phyloP scores from a whole-genome alignment of 2,113 vertebrate genomes.

The Cariama cristata region DNA sequence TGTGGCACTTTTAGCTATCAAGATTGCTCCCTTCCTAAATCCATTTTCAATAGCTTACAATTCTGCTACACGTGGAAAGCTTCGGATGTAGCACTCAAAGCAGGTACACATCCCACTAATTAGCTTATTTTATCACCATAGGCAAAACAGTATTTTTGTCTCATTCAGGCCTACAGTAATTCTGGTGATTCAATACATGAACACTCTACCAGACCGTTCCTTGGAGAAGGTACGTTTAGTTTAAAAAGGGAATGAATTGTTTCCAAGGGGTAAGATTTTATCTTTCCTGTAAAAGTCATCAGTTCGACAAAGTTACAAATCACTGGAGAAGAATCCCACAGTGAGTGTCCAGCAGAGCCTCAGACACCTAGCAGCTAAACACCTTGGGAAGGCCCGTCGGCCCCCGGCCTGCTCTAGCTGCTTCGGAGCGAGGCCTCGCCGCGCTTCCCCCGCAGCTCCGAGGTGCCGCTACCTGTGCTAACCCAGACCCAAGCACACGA shows the following conservation, averaged over 20 bases:
- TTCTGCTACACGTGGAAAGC: background rate
- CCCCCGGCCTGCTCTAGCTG: background rate
- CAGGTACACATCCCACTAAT: background rate
- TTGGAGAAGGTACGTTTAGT: background rate
- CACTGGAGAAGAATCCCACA: background rate
- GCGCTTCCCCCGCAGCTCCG: background rate
- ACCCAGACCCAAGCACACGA: fast-evolving
- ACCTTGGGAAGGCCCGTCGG: background rate
- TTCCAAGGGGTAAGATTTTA: conserved; percentile 32
- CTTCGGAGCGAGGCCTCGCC: background rate
- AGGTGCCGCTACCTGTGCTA: fast-evolving
- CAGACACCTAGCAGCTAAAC: background rate
- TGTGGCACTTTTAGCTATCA: background rate
- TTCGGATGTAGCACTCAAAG: background rate
- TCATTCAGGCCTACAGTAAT: background rate
- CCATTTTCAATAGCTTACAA: background rate
- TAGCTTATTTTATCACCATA: background rate
- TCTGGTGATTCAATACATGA: background rate
- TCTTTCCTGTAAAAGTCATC: conserved; percentile 30
- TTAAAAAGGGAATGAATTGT: background rate
- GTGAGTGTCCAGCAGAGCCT: background rate
- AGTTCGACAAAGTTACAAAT: background rate
- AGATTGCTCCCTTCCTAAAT: background rate
- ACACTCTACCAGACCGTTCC: background rate
- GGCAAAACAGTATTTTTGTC: background rate